phyloP scores from a whole-genome alignment of 2,888 invertebrate species.

The Lissonota sp. region DNA sequence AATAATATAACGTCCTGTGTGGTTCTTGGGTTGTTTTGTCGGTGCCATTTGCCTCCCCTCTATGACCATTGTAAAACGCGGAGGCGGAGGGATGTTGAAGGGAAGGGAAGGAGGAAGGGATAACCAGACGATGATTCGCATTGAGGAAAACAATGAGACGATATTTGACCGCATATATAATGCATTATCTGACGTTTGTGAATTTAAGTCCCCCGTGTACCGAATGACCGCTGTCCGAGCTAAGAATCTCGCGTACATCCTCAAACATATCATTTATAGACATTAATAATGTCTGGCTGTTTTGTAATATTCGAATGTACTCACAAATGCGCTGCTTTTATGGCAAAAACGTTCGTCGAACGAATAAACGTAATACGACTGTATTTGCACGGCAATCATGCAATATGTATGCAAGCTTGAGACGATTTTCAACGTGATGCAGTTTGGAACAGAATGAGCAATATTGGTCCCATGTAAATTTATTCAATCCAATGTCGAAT shows the following conservation, averaged over 20 bases:
- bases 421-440: background rate
- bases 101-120: background rate
- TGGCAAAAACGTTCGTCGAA: constrained; percentile 42
- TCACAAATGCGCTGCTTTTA: constrained; percentile 16
- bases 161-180: constrained; percentile 19
- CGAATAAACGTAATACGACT: constrained; percentile 28
- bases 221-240: constrained; percentile 39
- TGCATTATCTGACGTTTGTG: constrained; percentile 26
- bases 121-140: constrained; percentile 40
- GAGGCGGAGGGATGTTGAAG: no score
- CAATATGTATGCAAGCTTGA: background rate
- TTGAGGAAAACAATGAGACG: constrained; percentile 64
- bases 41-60: no score
- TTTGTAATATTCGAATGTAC: background rate
- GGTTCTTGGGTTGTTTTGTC: background rate
- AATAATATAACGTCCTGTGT: constrained; percentile 67
- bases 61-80: no score
- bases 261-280: constrained; percentile 14
- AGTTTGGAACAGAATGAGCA: no score
- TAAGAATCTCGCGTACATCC: constrained; percentile 2
- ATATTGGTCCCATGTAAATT: no score
- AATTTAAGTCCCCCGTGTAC: constrained; percentile 5
- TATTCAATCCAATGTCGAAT: no score
- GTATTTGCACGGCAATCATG: constrained; percentile 17
- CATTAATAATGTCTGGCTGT: background rate